These are phyloP conservation scores for Synanthedon myopaeformis DNA, from an alignment of 2,888 invertebrate genomes.

Conservation along the genomic window DNA sequence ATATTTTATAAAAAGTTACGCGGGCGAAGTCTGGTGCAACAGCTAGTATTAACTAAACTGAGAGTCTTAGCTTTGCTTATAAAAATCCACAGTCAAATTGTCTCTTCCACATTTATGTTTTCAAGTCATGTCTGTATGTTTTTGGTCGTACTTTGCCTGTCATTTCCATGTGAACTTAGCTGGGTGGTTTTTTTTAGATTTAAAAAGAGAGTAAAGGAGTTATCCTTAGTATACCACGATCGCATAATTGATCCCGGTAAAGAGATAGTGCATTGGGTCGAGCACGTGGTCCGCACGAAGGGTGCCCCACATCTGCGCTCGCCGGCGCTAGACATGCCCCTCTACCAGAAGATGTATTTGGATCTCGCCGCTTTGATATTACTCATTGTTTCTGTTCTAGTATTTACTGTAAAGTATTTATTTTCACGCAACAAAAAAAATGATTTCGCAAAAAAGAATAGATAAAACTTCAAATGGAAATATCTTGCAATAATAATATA, in stretches of 20 bases:
- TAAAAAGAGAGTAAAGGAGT: conserved; percentile 17
- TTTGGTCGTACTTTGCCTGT: too few relatives aligned
- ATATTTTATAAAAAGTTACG: too few relatives aligned
- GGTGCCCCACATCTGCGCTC: conserved; percentile 62
- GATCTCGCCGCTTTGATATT: conserved; percentile 12
- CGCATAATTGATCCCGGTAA: conserved; percentile 68
- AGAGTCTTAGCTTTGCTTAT: too few relatives aligned
- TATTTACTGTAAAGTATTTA: not conserved
- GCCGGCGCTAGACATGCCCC: conserved; percentile 20
- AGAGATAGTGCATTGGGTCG: conserved; percentile 76
- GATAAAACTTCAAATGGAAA: too few relatives aligned
- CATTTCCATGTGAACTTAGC: too few relatives aligned
- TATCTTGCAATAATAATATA: too few relatives aligned
- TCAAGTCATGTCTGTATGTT: too few relatives aligned
- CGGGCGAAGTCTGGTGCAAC: too few relatives aligned
- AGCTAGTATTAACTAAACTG: too few relatives aligned
- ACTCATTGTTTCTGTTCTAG: not conserved
- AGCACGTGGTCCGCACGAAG: conserved; percentile 71
- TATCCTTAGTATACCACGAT: conserved; percentile 30
- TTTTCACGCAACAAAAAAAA: not conserved
- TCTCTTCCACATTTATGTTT: too few relatives aligned
- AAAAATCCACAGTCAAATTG: too few relatives aligned
- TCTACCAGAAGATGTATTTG: conserved; percentile 40
- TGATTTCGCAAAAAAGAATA: too few relatives aligned
- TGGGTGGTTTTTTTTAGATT: not conserved